These are phyloP conservation scores for Drosophila putrida DNA, from an alignment of 2,888 invertebrate species.

Conservation along the genomic window DNA sequence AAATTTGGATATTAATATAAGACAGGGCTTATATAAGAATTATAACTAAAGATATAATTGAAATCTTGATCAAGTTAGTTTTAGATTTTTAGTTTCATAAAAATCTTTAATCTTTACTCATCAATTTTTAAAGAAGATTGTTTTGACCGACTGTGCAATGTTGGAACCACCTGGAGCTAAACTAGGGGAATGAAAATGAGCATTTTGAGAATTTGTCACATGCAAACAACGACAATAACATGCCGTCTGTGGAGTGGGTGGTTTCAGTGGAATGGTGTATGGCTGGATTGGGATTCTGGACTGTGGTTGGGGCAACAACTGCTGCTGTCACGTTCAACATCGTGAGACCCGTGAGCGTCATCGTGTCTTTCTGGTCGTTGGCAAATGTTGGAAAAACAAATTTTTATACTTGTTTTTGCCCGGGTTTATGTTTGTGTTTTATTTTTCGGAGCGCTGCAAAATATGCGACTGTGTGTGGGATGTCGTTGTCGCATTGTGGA, in stretches of 20 bases:
- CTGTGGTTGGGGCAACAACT: constrained; percentile 28
- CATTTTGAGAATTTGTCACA: constrained; percentile 61
- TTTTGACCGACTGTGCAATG: constrained; percentile 2
- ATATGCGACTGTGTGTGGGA: constrained; percentile 58
- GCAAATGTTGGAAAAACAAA: constrained; percentile 82
- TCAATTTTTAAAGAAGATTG: neutral
- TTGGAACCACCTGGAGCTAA: constrained; percentile 7
- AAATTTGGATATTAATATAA: too few species aligned
- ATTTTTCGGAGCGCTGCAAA: constrained; percentile 79
- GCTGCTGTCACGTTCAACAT: constrained; percentile 36
- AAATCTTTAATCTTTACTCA: too few species aligned
- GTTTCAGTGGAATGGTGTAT: constrained; percentile 12
- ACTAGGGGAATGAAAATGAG: constrained; percentile 27
- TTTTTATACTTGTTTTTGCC: constrained; percentile 78
- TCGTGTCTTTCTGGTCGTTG: constrained; percentile 67
- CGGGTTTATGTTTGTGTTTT: constrained; percentile 76
- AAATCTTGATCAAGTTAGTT: too few species aligned
- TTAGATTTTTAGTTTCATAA: too few species aligned
- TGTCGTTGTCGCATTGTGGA: constrained; percentile 17
- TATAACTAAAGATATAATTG: too few species aligned
- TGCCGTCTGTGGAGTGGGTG: constrained; percentile 24
- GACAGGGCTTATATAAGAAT: too few species aligned
- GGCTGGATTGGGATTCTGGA: constrained; percentile 25
- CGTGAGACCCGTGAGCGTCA: constrained; percentile 30
- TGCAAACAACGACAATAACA: constrained; percentile 74